Base-by-base conservation (phyloP, 1,140 invertebrate species). In the Caenorhabditis latens region DNA sequence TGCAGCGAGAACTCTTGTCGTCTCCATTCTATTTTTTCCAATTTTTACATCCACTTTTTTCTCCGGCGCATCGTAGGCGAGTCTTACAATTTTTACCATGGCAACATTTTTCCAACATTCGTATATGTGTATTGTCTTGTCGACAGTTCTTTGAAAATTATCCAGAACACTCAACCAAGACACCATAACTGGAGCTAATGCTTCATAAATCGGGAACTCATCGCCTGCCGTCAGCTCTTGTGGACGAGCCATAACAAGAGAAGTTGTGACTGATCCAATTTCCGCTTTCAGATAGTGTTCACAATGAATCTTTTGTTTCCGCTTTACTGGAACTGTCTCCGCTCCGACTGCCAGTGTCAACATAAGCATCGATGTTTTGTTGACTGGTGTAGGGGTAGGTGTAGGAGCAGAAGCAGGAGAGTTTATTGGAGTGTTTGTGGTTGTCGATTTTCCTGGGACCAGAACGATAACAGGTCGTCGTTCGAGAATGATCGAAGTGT, bases 61-160 rank as follows among this genome's bases (percentile, higher is more conserved):
- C 14, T 90, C 89, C 16, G 71, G 50, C 14, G 89, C 90, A 63
- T 91, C 91, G 46, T 92, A 58, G 1, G 90, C 91, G 50, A 91
- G 86, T 13, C 90, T 89, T n/a, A 91, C 67, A 21, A 92, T 57
- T 75, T 89, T 91, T 4, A 85, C 88, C 14, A 91, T 58, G 13
- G 86, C 75, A 5, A 91, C 48, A 55, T 90, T 90, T 8, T 85
- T 87, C 86, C 89, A 91, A 14, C 91, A 75, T 21, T 89, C 84
- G 9, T 87, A 48, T 24, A 50, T 75, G 21, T 67, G 55, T 24
- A 50, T 32, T 4, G 84, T 58, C 13, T 75, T 63, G 24, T 79
- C 32, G 2, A 91, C 32, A 24, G 84, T 48, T 46, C 71, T 65
- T 53, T 48, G 14, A n/a, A 89, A 84, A 40, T 90, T 88, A 4